phyloP scores from a whole-genome alignment of 2,888 invertebrate genomes.

The Matsumyia berberina region DNA sequence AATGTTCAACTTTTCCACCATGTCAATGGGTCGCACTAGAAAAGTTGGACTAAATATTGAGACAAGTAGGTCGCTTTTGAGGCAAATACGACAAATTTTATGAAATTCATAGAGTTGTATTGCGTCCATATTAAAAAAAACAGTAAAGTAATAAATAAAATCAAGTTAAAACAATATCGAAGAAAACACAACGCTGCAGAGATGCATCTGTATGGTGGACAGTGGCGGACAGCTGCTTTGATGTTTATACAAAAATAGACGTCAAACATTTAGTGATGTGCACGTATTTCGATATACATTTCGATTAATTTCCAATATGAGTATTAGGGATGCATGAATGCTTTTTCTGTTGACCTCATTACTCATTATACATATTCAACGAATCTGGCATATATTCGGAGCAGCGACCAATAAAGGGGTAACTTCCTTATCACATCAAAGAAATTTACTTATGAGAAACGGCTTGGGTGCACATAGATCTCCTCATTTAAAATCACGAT shows the following conservation, averaged over 20 bases:
- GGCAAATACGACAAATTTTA: slow-evolving; percentile 81
- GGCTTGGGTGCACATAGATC: too few species aligned
- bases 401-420: too few species aligned
- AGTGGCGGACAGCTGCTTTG: slow-evolving; percentile 69
- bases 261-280: slow-evolving; percentile 47
- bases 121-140: slow-evolving; percentile 65
- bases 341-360: too few species aligned
- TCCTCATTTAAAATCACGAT: too few species aligned
- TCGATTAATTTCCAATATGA: slow-evolving; percentile 20
- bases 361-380: too few species aligned
- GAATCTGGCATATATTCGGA: too few species aligned
- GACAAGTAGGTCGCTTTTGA: slow-evolving; percentile 79
- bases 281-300: slow-evolving; percentile 14
- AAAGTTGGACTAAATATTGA: slow-evolving; percentile 80
- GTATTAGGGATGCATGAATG: too few species aligned
- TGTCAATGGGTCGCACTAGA: slow-evolving; percentile 80
- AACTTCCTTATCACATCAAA: too few species aligned
- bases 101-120: slow-evolving; percentile 76
- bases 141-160: slow-evolving; percentile 33
- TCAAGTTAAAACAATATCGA: slow-evolving; percentile 49
- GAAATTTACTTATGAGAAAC: too few species aligned
- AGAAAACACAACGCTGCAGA: slow-evolving; percentile 61
- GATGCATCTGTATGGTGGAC: slow-evolving; percentile 51
- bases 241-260: slow-evolving; percentile 53
- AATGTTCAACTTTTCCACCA: slow-evolving; percentile 80